Base-by-base conservation (phyloP, 2,797 vertebrate species). In the Mareca strepera region DNA sequence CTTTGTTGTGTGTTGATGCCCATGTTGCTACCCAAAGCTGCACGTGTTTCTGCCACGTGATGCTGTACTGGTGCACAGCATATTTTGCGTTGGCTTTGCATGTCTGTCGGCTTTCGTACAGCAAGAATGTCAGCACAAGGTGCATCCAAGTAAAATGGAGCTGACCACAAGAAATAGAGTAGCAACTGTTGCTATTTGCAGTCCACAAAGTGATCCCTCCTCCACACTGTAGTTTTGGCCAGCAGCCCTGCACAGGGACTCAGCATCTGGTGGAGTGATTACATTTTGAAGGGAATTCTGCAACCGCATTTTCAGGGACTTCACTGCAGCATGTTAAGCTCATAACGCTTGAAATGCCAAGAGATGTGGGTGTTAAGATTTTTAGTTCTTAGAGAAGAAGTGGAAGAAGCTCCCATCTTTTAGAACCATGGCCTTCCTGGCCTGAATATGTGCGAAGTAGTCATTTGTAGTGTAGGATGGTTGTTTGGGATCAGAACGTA, bases 121-220 rank as follows among this genome's bases (percentile, higher is more conserved):
- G 93, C 92, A 96, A 87, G 96, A 96, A 93, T 88, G 80, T 91
- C 86, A 96, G 87, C 93, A 90, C 70, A 92, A 92, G 96, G 84
- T 96, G 84, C 62, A 68, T 88, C 92, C 92, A 92, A 97, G 67
- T 93, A 93, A 95, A 79, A 90, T 10, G 29, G 95, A 94, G 82
- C 97, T 82, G 72, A 81, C 92, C 64, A 31, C 9, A 43, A 90
- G 94, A 82, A 95, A 53, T 5, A 52, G 89, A 94, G 44, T 91
- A 97, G 98, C 97, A 98, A 97, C 98, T 95, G 97, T 97, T 96
- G 96, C 98, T 98, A 85, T 98, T 98, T 98, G 93, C 96, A 97
- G 92, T 75, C 59, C 31, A 72, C 78, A 41, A 93, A 83, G 95
- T 41, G 94, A 96, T 92, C 86, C 93, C 94, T 92, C 95, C 92